Base-by-base conservation (phyloP, 53 echinoderm and acorn worm genomes). In the Actinopyga echinites region DNA sequence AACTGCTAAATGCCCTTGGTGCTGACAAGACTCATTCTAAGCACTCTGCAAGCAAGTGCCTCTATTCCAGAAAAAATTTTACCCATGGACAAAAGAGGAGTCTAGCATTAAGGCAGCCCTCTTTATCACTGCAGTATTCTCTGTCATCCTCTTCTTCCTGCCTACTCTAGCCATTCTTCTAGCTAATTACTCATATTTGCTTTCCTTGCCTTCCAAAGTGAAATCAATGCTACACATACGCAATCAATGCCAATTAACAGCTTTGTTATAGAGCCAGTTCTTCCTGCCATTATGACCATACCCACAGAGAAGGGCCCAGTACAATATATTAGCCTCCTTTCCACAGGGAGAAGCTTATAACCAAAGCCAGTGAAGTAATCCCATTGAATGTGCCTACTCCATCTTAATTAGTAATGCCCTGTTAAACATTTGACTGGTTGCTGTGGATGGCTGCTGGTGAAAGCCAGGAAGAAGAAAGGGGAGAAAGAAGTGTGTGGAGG, bases 321-420 rank as follows among this genome's bases (percentile, higher is more conserved):
- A 68, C 34, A 68, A 68, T 68, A 68, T 68, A 68, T 68, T 68
- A 68, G 35, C 33, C 34, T 31, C 32, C 68, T 33, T 17, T 34
- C 68, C 38, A 68, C 34, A 68, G 68, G 35, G 68, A 34, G 35
- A 68, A 34, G 17, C 68, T 68, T 68, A 34, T 68, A 68, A 68
- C 68, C 20, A 34, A 1, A 34, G 68, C 22, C 35, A 22, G n/a
- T 68, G 68, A 38, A 40, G 68, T 68, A 68, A 68, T 68, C 68
- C 68, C 20, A 29, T 68, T 68, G 31, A 68, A 34, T 68, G n/a
- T 34, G 68, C 38, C 68, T 68, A 38, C 33, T 68, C 68, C 68
- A 68, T 68, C 68, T 68, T 68, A 68, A 68, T 68, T 68, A 68
- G 68, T 68, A 68, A 68, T 68, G 68, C 68, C 68, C 68, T 68